phyloP scores from a whole-genome alignment of 2,113 vertebrate species.

The Nymphicus hollandicus region DNA sequence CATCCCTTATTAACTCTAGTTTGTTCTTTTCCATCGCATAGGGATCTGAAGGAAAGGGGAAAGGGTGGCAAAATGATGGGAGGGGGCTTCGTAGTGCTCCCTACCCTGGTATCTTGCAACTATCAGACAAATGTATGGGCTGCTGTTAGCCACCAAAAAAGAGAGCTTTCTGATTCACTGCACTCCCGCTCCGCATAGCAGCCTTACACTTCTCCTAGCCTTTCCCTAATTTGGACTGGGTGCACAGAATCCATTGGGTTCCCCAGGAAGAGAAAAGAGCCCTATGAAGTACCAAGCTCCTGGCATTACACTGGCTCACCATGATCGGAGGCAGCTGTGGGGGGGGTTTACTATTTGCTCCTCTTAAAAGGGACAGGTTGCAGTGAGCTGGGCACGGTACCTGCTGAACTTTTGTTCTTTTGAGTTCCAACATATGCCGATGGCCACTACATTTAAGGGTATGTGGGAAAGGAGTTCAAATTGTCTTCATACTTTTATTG shows the following conservation, averaged over 20 bases:
- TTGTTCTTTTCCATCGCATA: not conserved
- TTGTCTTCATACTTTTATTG: not conserved
- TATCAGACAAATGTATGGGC: not conserved
- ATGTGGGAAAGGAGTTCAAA: accelerated
- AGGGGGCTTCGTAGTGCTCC: accelerated
- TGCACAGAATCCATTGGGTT: not conserved
- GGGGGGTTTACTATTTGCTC: not conserved
- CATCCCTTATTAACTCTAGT: not conserved
- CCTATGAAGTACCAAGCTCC: not conserved
- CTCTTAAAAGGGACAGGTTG: not conserved
- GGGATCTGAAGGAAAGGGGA: not conserved
- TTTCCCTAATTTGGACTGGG: too few relatives aligned
- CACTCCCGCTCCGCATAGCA: not conserved
- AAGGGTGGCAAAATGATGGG: not conserved
- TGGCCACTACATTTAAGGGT: not conserved
- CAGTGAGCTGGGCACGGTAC: accelerated
- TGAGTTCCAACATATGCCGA: not conserved
- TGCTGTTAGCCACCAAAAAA: accelerated
- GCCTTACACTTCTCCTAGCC: not conserved
- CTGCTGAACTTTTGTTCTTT: not conserved
- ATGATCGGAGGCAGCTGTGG: accelerated
- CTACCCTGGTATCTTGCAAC: accelerated
- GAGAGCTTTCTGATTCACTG: not conserved
- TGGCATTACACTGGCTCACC: too few relatives aligned
- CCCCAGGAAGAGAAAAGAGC: not conserved